Base-by-base conservation (phyloP, 2,113 vertebrate genomes). In the Melanostigma gelatinosum region DNA sequence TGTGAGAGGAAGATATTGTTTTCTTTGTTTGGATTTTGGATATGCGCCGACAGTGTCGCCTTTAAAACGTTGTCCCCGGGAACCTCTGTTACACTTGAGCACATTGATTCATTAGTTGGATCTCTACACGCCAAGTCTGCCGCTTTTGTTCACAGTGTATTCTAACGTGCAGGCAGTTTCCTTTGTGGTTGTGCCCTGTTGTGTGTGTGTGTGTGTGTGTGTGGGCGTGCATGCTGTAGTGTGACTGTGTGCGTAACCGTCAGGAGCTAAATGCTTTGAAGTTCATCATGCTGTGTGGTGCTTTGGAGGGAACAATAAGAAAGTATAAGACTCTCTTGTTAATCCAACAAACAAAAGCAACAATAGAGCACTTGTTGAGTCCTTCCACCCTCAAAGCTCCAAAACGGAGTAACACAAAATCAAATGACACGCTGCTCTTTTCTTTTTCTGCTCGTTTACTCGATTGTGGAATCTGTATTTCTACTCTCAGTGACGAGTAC, bases 101-200 rank as follows among this genome's bases (percentile, higher is more conserved):
- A 85, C 89, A 93, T 93, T 88, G 89, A 91, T 92, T 92, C 78
- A 89, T 93, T 78, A 76, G 80, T 63, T 70, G 16, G 66, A 79
- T 90, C 73, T 77, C 81, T 88, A 61, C 55, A 77, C 78, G 34
- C 46, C 36, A 40, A 72, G 54, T 73, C 76, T 66, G 76, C 42
- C 8, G 27, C 82, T 85, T 84, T 89, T 92, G 68, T 91, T 91
- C 81, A 77, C 63, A 24, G 62, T 61, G 36, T 16, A 57, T 84
- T 91, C 20, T 77, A 85, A 89, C 76, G 72, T 82, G 75, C 60
- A 65, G 88, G 75, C 79, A 80, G 77, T 88, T 87, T 81, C 40
- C 65, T 73, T 65, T 86, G 83, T 73, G 65, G 44, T 86, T 40
- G 38, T 9, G 38, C 9, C 38, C 32, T 32, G 8, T 1, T 29